Evolutionary conservation across 1,140 invertebrate genomes (phyloP).

Genomic region (Delia radicum): DNA sequence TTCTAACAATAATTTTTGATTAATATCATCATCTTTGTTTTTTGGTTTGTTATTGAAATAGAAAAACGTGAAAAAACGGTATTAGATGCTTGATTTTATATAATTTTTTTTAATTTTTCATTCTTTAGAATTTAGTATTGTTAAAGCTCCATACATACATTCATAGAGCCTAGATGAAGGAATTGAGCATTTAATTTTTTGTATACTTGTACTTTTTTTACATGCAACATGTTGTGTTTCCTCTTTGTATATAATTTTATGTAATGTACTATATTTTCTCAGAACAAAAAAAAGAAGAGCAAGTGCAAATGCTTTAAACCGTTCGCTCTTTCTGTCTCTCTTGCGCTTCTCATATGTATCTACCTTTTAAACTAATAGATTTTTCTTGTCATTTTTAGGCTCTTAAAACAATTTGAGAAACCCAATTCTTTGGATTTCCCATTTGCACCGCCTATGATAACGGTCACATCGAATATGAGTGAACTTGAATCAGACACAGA

Average conservation of each 20-base stretch:
- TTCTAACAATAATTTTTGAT: no score
- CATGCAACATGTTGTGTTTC: constrained; percentile 17
- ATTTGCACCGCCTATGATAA: constrained; percentile 69
- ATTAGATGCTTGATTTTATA: no score
- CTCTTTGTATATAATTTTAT: constrained; percentile 14
- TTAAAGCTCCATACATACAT: background rate
- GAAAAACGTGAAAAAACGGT: no score
- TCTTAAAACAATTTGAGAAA: constrained; percentile 61
- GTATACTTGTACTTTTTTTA: background rate
- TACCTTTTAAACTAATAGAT: no score
- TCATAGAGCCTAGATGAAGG: background rate
- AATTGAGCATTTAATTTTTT: no score
- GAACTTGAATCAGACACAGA: constrained; percentile 73
- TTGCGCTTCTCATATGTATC: no score
- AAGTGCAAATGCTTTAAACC: no score
- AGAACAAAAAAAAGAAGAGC: background rate
- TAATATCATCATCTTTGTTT: no score
- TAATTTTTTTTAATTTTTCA: no score
- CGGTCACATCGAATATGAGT: constrained; percentile 71
- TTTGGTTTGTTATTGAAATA: no score
- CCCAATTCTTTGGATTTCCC: constrained; percentile 67
- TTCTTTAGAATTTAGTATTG: background rate
- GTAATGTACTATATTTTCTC: background rate
- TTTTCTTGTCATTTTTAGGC: constrained; percentile 30
- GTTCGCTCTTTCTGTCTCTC: background rate